phyloP scores from a whole-genome alignment of 2,113 vertebrate species.

The Triplophysa dalaica region DNA sequence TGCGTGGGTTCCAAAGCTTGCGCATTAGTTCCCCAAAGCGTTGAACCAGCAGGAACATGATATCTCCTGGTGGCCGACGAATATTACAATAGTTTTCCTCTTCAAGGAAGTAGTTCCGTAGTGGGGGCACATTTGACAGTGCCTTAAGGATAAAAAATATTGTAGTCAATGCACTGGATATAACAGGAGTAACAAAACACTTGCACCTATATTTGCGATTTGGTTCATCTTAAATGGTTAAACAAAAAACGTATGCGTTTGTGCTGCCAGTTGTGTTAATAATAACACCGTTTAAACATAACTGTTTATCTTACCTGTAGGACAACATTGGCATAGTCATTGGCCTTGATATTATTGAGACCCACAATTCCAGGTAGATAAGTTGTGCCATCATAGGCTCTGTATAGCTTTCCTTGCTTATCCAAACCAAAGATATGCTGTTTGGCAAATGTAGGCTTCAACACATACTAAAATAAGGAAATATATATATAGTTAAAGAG shows the following conservation, averaged over 20 bases:
- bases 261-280: no score
- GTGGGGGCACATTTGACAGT: slow-evolving; percentile 91
- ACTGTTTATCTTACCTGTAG: slow-evolving; percentile 80
- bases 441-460: slow-evolving; percentile 94
- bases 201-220: no score
- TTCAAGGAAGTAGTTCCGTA: slow-evolving; percentile 95
- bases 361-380: slow-evolving; percentile 96
- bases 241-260: no score
- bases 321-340: slow-evolving; percentile 94
- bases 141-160: slow-evolving; percentile 71
- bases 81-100: slow-evolving; percentile 92
- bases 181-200: no score
- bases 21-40: slow-evolving; percentile 97
- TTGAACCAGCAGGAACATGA: slow-evolving; percentile 96
- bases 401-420: slow-evolving; percentile 92
- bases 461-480: slow-evolving; percentile 82
- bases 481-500: slow-evolving; percentile 24
- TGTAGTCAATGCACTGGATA: no score
- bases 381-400: slow-evolving; percentile 97
- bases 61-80: slow-evolving; percentile 90
- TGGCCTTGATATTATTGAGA: slow-evolving; percentile 97
- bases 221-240: no score
- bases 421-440: slow-evolving; percentile 89
- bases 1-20: slow-evolving; percentile 96
- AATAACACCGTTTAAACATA: not conserved